These are phyloP conservation scores for Phengaris alcon DNA, from an alignment of 2,888 invertebrate genomes.

Conservation along the genomic window DNA sequence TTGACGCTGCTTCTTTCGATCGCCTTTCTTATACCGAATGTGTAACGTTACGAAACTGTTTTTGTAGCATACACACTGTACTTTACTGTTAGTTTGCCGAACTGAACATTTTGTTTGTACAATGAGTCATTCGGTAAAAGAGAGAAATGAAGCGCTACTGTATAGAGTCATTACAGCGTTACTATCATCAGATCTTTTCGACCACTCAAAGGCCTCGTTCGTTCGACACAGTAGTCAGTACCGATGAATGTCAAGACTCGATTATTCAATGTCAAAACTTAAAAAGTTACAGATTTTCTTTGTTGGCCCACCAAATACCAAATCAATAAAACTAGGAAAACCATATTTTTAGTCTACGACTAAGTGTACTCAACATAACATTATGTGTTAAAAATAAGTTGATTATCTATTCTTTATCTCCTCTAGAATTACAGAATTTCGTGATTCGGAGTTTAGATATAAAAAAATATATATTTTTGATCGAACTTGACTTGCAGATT, in stretches of 20 bases:
- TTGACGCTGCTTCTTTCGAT: constrained; percentile 8
- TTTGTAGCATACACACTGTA: neutral
- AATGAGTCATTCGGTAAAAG: constrained; percentile 21
- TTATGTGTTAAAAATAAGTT: too few species aligned
- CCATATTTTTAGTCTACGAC: too few species aligned
- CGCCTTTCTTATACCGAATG: neutral
- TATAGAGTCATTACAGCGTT: constrained; percentile 8
- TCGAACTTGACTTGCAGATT: too few species aligned
- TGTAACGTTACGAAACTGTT: constrained; percentile 24
- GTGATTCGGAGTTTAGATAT: too few species aligned
- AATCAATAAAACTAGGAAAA: neutral
- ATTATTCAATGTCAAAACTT: neutral
- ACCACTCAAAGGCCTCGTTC: neutral
- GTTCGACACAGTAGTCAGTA: neutral
- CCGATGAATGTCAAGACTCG: neutral
- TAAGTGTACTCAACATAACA: too few species aligned
- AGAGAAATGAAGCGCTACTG: constrained; percentile 12
- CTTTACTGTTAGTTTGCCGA: constrained; percentile 14
- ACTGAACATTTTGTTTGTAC: constrained; percentile 6
- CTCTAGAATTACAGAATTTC: too few species aligned
- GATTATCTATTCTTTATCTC: too few species aligned
- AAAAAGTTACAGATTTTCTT: neutral
- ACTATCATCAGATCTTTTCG: constrained; percentile 3
- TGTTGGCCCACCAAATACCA: neutral
- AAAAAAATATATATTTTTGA: too few species aligned